Evolutionary conservation across 2,888 invertebrate genomes (phyloP).

Genomic region (Drosophila barbarae): DNA sequence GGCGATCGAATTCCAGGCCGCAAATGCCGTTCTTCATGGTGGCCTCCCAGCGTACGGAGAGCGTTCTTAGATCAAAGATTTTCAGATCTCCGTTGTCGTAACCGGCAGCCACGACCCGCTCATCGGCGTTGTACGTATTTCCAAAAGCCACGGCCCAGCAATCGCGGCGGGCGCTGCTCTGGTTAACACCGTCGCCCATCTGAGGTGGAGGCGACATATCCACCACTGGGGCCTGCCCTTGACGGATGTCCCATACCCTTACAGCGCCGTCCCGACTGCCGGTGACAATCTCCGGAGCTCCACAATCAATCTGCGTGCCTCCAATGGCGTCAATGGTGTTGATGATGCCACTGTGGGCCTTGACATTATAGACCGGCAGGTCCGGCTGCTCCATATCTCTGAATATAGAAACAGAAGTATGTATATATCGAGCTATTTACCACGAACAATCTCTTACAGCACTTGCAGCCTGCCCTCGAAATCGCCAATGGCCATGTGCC

Average conservation of each 20-base stretch:
- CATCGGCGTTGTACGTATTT: constrained; percentile 91
- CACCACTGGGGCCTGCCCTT: constrained; percentile 92
- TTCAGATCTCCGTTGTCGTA: constrained; percentile 98
- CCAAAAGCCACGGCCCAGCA: constrained; percentile 98
- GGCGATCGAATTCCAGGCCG: constrained; percentile 92
- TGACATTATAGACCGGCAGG: constrained; percentile 87
- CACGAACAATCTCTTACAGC: constrained; percentile 82
- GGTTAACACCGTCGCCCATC: constrained; percentile 82
- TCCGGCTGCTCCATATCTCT: constrained; percentile 90
- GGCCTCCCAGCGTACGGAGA: constrained; percentile 93
- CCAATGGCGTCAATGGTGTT: constrained; percentile 95
- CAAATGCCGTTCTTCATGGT: constrained; percentile 96
- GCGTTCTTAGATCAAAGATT: constrained; percentile 92
- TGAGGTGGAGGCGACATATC: constrained; percentile 82
- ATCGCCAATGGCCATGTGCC: constrained; percentile 94
- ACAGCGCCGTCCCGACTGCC: constrained; percentile 96
- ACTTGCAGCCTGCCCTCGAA: constrained; percentile 91
- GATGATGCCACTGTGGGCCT: constrained; percentile 91
- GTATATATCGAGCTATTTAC: not conserved
- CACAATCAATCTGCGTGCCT: constrained; percentile 89
- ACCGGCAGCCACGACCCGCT: constrained; percentile 92
- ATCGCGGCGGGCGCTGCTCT: constrained; percentile 82
- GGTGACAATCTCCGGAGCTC: constrained; percentile 96
- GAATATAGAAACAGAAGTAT: constrained; percentile 40
- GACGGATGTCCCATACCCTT: constrained; percentile 97